A percentile compares a stretch with the other conserved stretches of the same genome.
phyloP scores from a whole-genome alignment of 2,888 invertebrate species.

The Osmoderma eremita region DNA sequence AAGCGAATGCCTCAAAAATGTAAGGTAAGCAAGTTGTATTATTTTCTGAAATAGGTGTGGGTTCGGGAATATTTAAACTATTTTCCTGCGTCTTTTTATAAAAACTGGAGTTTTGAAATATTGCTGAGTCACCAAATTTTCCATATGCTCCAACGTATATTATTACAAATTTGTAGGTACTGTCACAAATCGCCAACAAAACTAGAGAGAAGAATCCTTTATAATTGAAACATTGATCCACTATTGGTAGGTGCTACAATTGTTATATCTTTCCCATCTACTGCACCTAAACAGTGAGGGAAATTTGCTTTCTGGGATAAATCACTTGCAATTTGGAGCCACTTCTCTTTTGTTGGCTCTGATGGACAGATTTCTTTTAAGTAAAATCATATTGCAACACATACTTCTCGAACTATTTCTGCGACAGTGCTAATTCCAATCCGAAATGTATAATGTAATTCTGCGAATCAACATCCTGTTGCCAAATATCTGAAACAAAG shows the following conservation, averaged over 20 bases:
- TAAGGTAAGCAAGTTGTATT: conserved; percentile 1
- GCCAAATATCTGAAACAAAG: conserved; percentile 37
- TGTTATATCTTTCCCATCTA: conserved; percentile 49
- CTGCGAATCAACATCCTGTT: conserved; percentile 30
- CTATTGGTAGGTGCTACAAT: conserved; percentile 47
- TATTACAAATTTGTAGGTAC: conserved; percentile 49
- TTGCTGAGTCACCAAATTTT: conserved; percentile 46
- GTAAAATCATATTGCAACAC: conserved; percentile 28
- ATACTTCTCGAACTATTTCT: conserved; percentile 32
- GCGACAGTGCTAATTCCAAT: conserved; percentile 35
- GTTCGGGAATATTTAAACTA: not conserved
- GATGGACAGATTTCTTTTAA: conserved; percentile 19
- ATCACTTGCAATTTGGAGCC: conserved; percentile 44
- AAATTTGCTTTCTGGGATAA: conserved; percentile 48
- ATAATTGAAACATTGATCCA: conserved; percentile 49
- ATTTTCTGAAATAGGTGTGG: conserved; percentile 11
- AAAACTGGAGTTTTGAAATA: conserved; percentile 16
- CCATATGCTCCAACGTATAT: conserved; percentile 50
- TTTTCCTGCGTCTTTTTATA: conserved; percentile 17
- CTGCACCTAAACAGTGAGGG: conserved; percentile 48
- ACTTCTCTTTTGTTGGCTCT: conserved; percentile 43
- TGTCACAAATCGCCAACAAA: conserved; percentile 50
- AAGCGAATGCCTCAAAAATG: conserved; percentile 9
- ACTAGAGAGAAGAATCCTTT: conserved; percentile 50
- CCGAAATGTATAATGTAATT: conserved; percentile 29